A percentile compares a stretch with the other conserved stretches of the same genome.
phyloP scores from a whole-genome alignment of 2,888 invertebrate genomes.

The Scelioninae gen. 1 region DNA sequence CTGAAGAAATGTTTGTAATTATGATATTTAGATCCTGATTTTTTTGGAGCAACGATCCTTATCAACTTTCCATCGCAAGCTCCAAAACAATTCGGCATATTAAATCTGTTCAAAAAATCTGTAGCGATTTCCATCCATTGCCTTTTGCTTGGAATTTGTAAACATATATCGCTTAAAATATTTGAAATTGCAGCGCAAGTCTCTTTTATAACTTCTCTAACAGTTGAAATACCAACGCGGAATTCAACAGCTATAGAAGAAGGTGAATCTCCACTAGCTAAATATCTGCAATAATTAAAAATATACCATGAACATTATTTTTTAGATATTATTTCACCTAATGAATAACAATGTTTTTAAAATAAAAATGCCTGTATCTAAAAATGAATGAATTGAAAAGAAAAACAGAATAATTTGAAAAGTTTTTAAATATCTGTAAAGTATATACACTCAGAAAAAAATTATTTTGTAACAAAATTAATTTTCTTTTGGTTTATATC shows the following conservation, averaged over 20 bases:
- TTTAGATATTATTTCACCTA: too few relatives aligned
- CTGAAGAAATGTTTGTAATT: constrained; percentile 72
- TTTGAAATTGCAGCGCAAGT: constrained; percentile 45
- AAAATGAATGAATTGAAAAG: too few relatives aligned
- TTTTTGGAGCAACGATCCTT: constrained; percentile 57
- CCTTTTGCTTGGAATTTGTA: constrained; percentile 40
- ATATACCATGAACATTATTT: too few relatives aligned
- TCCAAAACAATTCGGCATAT: constrained; percentile 69
- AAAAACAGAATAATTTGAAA: too few relatives aligned
- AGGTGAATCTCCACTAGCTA: constrained; percentile 51
- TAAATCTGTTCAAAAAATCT: constrained; percentile 57
- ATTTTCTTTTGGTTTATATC: too few relatives aligned
- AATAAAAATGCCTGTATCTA: too few relatives aligned
- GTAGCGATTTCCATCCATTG: constrained; percentile 51
- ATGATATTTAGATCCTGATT: constrained; percentile 60
- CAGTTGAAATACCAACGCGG: constrained; percentile 54
- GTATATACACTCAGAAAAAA: too few relatives aligned
- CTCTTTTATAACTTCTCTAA: constrained; percentile 55
- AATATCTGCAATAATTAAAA: too few relatives aligned
- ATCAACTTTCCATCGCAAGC: constrained; percentile 61
- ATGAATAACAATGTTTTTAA: too few relatives aligned
- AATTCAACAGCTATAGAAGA: constrained; percentile 42
- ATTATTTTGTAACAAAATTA: too few relatives aligned
- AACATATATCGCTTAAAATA: constrained; percentile 39
- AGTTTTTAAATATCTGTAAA: too few relatives aligned